A percentile compares a stretch with the other conserved stretches of the same genome.
These are phyloP conservation scores for Parus major DNA, from an alignment of 2,113 vertebrate species.

Conservation along the genomic window DNA sequence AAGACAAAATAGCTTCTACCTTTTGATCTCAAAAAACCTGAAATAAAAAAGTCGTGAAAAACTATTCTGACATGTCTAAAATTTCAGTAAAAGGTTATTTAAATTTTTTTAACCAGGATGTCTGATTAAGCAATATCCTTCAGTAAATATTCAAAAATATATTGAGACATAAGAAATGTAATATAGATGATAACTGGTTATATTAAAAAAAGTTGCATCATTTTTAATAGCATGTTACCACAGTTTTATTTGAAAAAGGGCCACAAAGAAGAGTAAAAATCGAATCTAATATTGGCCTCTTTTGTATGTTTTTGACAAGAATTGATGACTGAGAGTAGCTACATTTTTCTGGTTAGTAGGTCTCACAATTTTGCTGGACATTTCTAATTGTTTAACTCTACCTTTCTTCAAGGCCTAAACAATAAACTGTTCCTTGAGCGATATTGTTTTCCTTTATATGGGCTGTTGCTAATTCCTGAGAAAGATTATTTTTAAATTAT, in stretches of 20 bases:
- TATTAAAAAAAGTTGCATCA: not conserved
- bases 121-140: not conserved
- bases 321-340: not conserved
- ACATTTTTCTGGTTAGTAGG: not conserved
- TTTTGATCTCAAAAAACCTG: not conserved
- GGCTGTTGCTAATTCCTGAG: not conserved
- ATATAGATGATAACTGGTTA: not conserved
- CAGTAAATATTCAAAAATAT: not conserved
- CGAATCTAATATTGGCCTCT: not conserved
- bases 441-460: not conserved
- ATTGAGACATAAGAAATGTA: not conserved
- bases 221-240: not conserved
- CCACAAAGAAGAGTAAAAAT: not conserved
- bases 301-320: not conserved
- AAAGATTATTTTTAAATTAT: not conserved
- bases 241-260: not conserved
- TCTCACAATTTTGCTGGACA: not conserved
- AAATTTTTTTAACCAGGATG: not conserved
- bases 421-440: not conserved
- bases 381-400: not conserved
- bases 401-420: not conserved
- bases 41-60: not conserved
- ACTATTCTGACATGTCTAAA: not conserved
- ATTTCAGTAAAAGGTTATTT: not conserved
- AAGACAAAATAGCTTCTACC: not conserved